A percentile compares a stretch with the other conserved stretches of the same genome.
These are phyloP conservation scores for Etheostoma cragini DNA, from an alignment of 2,113 vertebrate species.

Conservation along the genomic window DNA sequence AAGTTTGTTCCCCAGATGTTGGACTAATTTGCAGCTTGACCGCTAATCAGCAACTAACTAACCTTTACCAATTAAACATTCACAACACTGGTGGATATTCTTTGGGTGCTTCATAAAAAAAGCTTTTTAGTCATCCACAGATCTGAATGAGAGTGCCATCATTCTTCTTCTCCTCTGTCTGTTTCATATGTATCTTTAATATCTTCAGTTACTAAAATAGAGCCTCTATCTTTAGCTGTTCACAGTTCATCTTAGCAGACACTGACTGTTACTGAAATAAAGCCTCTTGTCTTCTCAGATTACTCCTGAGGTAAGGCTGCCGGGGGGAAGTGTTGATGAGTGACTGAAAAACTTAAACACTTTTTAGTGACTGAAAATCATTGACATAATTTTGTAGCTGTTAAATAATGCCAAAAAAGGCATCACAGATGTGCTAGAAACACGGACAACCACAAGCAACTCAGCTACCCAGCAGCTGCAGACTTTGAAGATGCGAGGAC, in stretches of 20 bases:
- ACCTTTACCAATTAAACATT: constrained; percentile 34
- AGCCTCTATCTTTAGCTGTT: constrained; percentile 79
- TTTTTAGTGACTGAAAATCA: constrained; percentile 28
- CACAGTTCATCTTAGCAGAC: constrained; percentile 76
- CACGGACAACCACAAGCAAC: constrained; percentile 11
- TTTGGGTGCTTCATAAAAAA: constrained; percentile 52
- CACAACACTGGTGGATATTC: constrained; percentile 34
- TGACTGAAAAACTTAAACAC: not conserved
- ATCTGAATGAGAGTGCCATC: constrained; percentile 59
- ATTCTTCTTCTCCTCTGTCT: constrained; percentile 61
- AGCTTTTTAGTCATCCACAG: constrained; percentile 14
- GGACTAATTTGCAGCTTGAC: constrained; percentile 43
- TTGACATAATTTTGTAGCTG: constrained; percentile 40
- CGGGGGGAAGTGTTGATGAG: constrained; percentile 61
- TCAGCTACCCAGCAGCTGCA: not conserved
- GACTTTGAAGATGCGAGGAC: not conserved
- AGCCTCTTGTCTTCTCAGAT: constrained; percentile 59
- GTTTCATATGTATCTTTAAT: constrained; percentile 78
- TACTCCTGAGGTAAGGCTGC: constrained; percentile 55
- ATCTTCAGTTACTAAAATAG: constrained; percentile 76
- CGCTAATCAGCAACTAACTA: constrained; percentile 28
- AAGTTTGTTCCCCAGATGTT: constrained; percentile 25
- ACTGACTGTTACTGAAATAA: constrained; percentile 73
- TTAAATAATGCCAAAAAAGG: constrained; percentile 29
- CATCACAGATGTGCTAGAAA: constrained; percentile 6